A percentile compares a stretch with the other conserved stretches of the same genome.
Evolutionary conservation across 2,888 invertebrate species (phyloP).

Genomic region (Myopa testacea): DNA sequence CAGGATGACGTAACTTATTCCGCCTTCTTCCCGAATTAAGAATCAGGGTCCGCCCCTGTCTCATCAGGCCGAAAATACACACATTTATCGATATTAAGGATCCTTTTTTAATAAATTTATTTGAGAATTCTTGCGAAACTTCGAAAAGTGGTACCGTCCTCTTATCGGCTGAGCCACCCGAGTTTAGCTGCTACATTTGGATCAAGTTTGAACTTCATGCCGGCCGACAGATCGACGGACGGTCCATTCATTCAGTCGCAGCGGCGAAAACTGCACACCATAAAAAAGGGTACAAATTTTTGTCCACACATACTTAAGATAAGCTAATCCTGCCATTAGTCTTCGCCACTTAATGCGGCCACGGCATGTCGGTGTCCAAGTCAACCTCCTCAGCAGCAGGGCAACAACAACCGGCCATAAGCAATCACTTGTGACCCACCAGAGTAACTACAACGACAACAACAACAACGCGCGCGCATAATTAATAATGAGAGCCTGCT

Average conservation of each 20-base stretch:
- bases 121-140: no score
- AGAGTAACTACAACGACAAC: constrained; percentile 8
- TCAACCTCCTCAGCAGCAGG: constrained; percentile 17
- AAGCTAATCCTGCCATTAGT: constrained; percentile 51
- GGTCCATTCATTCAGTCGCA: not conserved
- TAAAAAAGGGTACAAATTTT: constrained; percentile 47
- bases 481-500: constrained; percentile 47
- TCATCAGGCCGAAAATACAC: no score
- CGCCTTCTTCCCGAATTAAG: no score
- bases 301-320: constrained; percentile 53
- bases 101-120: constrained; percentile 5
- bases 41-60: no score
- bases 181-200: no score
- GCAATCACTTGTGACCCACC: not conserved
- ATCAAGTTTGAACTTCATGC: no score
- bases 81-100: not conserved
- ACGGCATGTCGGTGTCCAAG: not conserved
- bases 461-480: constrained; percentile 39
- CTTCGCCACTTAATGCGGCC: constrained; percentile 47
- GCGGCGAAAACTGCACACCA: not conserved
- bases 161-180: no score
- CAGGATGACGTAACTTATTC: no score
- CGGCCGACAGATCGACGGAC: no score
- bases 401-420: not conserved
- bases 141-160: no score